Conservation (phyloP, 2,797 vertebrate species). For the Lycodopsis pacificus region DNA sequence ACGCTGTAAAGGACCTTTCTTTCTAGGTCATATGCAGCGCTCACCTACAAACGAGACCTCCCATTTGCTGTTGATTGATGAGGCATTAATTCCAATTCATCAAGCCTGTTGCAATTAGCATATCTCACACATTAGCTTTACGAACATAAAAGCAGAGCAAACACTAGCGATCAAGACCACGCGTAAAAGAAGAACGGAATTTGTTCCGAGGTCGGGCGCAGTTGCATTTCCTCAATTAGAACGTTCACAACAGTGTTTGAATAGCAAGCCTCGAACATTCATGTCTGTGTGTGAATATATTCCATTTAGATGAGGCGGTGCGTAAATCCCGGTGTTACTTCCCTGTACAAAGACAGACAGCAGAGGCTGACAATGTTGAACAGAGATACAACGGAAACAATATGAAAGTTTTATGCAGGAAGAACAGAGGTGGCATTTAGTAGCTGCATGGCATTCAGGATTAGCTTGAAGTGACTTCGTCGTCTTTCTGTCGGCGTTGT, state of each 20-base stretch:
- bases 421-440: constrained; percentile 61
- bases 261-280: constrained; percentile 20
- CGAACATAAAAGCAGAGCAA: constrained; percentile 13
- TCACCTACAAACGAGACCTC: constrained; percentile 38
- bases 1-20: constrained; percentile 4
- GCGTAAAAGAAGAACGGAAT: constrained; percentile 11
- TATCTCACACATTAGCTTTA: constrained; percentile 24
- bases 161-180: constrained; percentile 22
- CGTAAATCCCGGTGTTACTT: constrained; percentile 35
- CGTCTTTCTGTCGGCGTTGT: constrained; percentile 51
- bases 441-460: constrained; percentile 49
- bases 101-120: constrained; percentile 47
- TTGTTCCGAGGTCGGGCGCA: not conserved
- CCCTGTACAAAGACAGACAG: constrained; percentile 26
- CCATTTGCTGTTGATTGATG: constrained; percentile 54
- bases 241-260: constrained; percentile 11
- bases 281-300: constrained; percentile 22
- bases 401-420: constrained; percentile 42
- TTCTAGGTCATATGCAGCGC: constrained; percentile 37
- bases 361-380: constrained; percentile 29
- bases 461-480: constrained; percentile 55
- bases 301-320: constrained; percentile 39
- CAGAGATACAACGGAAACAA: constrained; percentile 33
- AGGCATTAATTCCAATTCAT: constrained; percentile 52
- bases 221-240: constrained; percentile 31